phyloP scores from a whole-genome alignment of 2,797 vertebrate species.

The Adelosebastes latens region DNA sequence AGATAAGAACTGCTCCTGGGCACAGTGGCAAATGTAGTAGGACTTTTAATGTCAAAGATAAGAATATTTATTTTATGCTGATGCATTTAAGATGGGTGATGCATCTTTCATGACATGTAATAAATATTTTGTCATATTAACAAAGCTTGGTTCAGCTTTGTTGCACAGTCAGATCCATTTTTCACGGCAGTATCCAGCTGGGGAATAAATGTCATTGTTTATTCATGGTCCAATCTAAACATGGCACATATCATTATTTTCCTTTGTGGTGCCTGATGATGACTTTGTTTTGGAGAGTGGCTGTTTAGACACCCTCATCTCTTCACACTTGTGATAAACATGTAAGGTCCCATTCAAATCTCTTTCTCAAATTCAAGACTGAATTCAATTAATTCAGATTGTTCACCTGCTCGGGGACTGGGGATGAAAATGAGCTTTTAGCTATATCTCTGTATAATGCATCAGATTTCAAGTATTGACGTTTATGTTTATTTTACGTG shows the following conservation, averaged over 20 bases:
- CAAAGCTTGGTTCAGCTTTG: constrained; percentile 50
- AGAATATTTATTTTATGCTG: constrained; percentile 13
- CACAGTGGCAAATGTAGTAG: neutral
- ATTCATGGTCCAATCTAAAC: constrained; percentile 56
- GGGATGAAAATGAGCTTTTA: too few relatives aligned
- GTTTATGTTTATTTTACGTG: too few relatives aligned
- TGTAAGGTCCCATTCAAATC: neutral
- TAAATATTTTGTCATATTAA: constrained; percentile 72
- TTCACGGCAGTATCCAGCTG: constrained; percentile 41
- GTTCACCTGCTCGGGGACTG: too few relatives aligned
- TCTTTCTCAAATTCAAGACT: neutral
- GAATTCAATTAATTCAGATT: neutral
- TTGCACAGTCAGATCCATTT: constrained; percentile 55
- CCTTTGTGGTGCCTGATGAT: constrained; percentile 14
- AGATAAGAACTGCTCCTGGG: neutral
- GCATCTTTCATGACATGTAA: constrained; percentile 63
- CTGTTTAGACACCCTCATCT: neutral
- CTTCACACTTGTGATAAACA: neutral
- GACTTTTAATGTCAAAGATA: constrained; percentile 31
- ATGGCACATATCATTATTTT: constrained; percentile 26
- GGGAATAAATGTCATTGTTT: constrained; percentile 58
- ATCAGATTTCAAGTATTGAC: too few relatives aligned
- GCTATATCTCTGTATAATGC: too few relatives aligned
- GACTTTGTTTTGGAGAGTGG: constrained; percentile 15
- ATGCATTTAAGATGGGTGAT: constrained; percentile 35